These are phyloP conservation scores for Zonotrichia leucophrys DNA, from an alignment of 2,113 vertebrate genomes.

Conservation along the genomic window DNA sequence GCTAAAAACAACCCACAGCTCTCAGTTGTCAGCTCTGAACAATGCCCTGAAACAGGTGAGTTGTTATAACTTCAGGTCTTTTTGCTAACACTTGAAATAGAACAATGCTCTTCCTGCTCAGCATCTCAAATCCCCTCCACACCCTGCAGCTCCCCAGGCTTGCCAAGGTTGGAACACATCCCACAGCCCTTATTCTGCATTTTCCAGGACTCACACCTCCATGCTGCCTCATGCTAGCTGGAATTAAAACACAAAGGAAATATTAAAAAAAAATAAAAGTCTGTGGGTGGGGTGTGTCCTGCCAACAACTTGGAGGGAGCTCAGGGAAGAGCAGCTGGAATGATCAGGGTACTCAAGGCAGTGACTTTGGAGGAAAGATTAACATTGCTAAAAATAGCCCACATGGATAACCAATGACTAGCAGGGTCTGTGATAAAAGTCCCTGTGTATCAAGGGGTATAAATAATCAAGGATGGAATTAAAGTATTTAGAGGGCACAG, in stretches of 20 bases:
- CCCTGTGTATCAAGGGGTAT: background rate
- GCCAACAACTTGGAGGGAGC: background rate
- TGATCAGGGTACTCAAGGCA: background rate
- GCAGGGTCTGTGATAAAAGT: conserved; percentile 9
- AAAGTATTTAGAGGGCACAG: background rate
- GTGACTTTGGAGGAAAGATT: conserved; percentile 51
- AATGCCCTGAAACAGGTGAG: background rate
- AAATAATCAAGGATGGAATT: conserved; percentile 33
- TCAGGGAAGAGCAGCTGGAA: background rate
- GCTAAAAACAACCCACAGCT: background rate
- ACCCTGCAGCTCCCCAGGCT: background rate
- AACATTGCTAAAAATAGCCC: conserved; percentile 27
- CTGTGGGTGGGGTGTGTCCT: background rate
- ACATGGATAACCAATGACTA: background rate
- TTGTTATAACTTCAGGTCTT: background rate
- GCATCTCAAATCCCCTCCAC: background rate
- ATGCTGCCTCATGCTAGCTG: background rate
- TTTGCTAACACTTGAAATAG: background rate
- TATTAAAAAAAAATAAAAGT: background rate
- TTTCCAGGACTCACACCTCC: background rate
- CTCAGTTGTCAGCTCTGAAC: background rate
- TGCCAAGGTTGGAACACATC: background rate
- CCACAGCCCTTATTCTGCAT: background rate
- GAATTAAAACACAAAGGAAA: background rate
- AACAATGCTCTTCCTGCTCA: background rate